Conservation (phyloP, 2,888 invertebrate genomes). For the Microctonus hyperodae region DNA sequence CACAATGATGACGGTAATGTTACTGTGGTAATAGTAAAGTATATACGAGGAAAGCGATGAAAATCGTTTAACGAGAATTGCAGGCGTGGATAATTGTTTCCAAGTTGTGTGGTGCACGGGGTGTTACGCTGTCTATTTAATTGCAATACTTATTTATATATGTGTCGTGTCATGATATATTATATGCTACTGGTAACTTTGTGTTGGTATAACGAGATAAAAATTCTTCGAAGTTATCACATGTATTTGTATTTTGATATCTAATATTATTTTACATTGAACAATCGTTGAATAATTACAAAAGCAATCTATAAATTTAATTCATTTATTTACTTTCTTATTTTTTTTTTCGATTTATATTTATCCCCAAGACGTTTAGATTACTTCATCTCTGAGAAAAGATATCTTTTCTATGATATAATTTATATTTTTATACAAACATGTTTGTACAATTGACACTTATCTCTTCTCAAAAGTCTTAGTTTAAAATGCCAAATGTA, state of each 20-base stretch:
- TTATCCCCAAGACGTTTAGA: too few relatives aligned
- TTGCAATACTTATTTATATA: conserved; percentile 12
- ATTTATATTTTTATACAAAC: too few relatives aligned
- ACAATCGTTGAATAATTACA: neutral
- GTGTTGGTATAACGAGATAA: neutral
- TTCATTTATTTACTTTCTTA: too few relatives aligned
- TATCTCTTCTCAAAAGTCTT: too few relatives aligned
- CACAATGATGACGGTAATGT: conserved; percentile 5
- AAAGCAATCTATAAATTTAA: too few relatives aligned
- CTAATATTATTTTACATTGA: neutral
- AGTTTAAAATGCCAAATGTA: too few relatives aligned
- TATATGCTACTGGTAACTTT: neutral
- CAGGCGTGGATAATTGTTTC: conserved; percentile 42
- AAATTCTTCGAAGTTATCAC: conserved; percentile 12
- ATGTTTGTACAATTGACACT: too few relatives aligned
- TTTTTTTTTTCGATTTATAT: too few relatives aligned
- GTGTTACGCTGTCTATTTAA: conserved; percentile 7
- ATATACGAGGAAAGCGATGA: conserved; percentile 43
- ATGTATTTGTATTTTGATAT: neutral
- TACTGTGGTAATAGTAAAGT: conserved; percentile 34
- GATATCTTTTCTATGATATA: too few relatives aligned
- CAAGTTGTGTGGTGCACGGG: conserved; percentile 14
- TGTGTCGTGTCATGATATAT: conserved; percentile 1
- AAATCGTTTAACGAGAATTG: conserved; percentile 42
- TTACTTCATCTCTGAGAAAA: too few relatives aligned